These are phyloP conservation scores for Crossaster papposus DNA, from an alignment of 53 echinoderm and acorn worm genomes.

Conservation along the genomic window DNA sequence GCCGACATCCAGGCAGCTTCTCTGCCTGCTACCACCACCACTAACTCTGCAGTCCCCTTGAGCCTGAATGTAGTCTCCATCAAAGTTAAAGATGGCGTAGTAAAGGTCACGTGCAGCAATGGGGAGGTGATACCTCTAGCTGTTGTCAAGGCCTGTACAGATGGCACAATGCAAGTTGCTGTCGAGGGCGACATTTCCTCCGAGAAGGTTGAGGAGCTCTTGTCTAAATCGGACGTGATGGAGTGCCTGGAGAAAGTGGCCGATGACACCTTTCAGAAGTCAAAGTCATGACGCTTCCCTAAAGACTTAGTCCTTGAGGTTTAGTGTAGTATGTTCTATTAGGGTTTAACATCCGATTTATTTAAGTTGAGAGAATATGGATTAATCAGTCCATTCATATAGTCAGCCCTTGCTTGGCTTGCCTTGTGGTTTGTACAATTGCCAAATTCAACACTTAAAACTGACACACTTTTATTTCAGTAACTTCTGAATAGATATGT, in stretches of 20 bases:
- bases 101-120: slow-evolving; percentile 33
- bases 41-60: not conserved
- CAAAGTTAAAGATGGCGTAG: slow-evolving; percentile 31
- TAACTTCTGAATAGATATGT: no score
- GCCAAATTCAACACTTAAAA: no score
- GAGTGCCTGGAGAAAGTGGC: slow-evolving; percentile 80
- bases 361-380: no score
- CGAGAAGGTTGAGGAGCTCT: slow-evolving; percentile 81
- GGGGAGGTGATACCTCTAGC: slow-evolving; percentile 72
- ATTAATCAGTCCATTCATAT: no score
- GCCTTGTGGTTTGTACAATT: no score
- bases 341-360: no score
- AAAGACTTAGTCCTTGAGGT: not conserved
- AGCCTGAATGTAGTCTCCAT: slow-evolving; percentile 41
- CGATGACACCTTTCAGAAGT: slow-evolving; percentile 30
- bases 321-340: no score
- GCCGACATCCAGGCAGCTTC: not conserved
- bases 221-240: slow-evolving; percentile 91
- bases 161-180: slow-evolving; percentile 83
- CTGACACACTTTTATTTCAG: no score
- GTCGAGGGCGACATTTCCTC: slow-evolving; percentile 85
- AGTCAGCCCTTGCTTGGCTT: no score
- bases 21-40: not conserved
- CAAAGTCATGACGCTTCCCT: not conserved
- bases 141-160: slow-evolving; percentile 76